Evolutionary conservation across 2,113 vertebrate genomes (phyloP), one percentile per base, ranked within the genome.

Genomic region (Plecturocebus donacophilus): DNA sequence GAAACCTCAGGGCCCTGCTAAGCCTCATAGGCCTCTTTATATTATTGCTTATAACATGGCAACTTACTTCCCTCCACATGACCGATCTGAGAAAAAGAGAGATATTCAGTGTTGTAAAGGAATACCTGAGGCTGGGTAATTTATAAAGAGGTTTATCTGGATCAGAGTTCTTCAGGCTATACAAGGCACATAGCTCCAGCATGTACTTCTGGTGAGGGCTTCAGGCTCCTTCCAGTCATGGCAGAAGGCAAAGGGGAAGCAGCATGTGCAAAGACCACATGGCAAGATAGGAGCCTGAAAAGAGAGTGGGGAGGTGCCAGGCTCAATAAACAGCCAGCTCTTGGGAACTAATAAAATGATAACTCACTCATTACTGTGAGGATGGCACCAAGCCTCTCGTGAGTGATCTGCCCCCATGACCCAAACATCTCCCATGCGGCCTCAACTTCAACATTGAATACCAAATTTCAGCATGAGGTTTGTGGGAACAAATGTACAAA

Each of bases 81-180:
- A 95, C 85, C 92, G 94, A 71, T 91, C 64, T 96, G 77, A 47
- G 90, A 95, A 87, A 96, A 95, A 96, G 91, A 85, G 82, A 96
- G 90, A 98, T 27, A 47, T 77, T 19, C 30, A 47, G 42, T 42
- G 27, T 47, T 77, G 2, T 47, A 47, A 77, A 77, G 27, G 27
- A 76, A 76, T 42, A 76, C 73, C 13, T 45, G 25, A 47, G 42
- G 27, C 42, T 32, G 42, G 4, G 27, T 77, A 47, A 77, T 47
- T 77, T 77, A 32, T 77, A 47, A 77, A 77, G 40, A 76, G 25
- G 42, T 77, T 77, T 77, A 9, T 47, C 32, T 77, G 42, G 42
- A 27, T 77, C 75, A 77, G 20, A 40, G 70, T n/a, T 40, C 70
- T 73, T 19, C 25, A 76, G 73, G 10, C 14, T 76, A 42, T 77